Evolutionary conservation across 2,888 invertebrate species (phyloP).

Genomic region (Athalia cordata): DNA sequence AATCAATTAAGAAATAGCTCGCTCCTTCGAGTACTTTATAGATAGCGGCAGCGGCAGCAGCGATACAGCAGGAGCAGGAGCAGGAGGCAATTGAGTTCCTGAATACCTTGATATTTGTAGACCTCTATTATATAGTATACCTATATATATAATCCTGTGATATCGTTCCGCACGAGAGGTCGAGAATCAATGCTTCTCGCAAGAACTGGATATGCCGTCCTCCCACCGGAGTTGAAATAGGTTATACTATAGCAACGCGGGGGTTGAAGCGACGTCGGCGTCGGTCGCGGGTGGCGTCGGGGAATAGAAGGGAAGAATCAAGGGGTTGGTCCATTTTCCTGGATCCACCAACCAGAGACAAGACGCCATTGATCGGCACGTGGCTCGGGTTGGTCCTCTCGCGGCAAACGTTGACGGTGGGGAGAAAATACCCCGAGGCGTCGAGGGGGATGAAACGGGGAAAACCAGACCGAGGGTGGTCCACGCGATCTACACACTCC

Average conservation of each 20-base stretch:
- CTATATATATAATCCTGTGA: not conserved
- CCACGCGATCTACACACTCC: conserved; percentile 71
- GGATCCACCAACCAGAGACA: conserved; percentile 69
- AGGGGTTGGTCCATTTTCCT: conserved; percentile 56
- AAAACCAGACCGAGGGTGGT: conserved; percentile 50
- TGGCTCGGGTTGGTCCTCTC: conserved; percentile 66
- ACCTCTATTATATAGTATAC: too few species aligned
- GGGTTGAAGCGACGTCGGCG: too few species aligned
- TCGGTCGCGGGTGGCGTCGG: not conserved
- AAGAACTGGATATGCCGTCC: conserved; percentile 57
- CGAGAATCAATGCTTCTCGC: conserved; percentile 73
- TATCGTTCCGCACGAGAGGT: conserved; percentile 60
- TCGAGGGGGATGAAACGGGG: conserved; percentile 51
- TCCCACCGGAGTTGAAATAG: conserved; percentile 18
- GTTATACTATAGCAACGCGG: too few species aligned
- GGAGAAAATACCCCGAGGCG: conserved; percentile 51
- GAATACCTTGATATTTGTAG: too few species aligned
- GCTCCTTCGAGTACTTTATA: too few species aligned
- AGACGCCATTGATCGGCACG: conserved; percentile 74
- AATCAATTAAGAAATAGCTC: too few species aligned
- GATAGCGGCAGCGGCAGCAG: too few species aligned
- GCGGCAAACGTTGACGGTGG: conserved; percentile 42
- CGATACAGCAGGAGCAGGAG: too few species aligned
- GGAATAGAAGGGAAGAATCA: conserved; percentile 31
- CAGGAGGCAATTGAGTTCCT: too few species aligned